Evolutionary conservation across 1,140 invertebrate genomes (phyloP).

Genomic region (Lutraria rhynchaena): DNA sequence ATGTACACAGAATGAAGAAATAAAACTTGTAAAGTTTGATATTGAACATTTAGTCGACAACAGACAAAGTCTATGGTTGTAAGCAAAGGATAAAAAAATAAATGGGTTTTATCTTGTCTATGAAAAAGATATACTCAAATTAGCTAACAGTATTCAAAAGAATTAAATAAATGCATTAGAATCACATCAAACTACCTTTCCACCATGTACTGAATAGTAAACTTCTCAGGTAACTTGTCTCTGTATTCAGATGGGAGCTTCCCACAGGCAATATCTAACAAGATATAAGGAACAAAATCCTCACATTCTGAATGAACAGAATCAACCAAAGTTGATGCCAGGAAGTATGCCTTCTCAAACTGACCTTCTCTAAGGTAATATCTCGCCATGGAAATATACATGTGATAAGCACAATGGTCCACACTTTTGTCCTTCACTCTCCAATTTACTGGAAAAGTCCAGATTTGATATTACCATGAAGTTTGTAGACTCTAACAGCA

Average conservation of each 20-base stretch:
- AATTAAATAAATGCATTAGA: too few relatives aligned
- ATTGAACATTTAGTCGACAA: too few relatives aligned
- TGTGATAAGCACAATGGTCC: not conserved
- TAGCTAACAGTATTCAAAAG: too few relatives aligned
- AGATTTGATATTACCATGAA: not conserved
- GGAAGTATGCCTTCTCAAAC: slow-evolving; percentile 36
- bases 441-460: slow-evolving; percentile 34
- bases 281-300: not conserved
- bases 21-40: too few relatives aligned
- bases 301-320: not conserved
- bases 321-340: slow-evolving; percentile 9
- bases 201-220: slow-evolving; percentile 24
- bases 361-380: slow-evolving; percentile 21
- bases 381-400: slow-evolving; percentile 19
- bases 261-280: slow-evolving; percentile 10
- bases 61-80: too few relatives aligned
- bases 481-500: too few relatives aligned
- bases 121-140: too few relatives aligned
- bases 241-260: slow-evolving; percentile 3
- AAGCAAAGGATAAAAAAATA: too few relatives aligned
- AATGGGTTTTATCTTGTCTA: too few relatives aligned
- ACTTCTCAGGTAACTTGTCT: slow-evolving; percentile 8
- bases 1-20: too few relatives aligned
- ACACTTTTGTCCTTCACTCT: slow-evolving; percentile 36
- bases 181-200: slow-evolving; percentile 45